Percentiles rank a stretch among this genome's conserved stretches.
Evolutionary conservation across 1,140 invertebrate species (phyloP).

Genomic region (Agrypnia vestita): DNA sequence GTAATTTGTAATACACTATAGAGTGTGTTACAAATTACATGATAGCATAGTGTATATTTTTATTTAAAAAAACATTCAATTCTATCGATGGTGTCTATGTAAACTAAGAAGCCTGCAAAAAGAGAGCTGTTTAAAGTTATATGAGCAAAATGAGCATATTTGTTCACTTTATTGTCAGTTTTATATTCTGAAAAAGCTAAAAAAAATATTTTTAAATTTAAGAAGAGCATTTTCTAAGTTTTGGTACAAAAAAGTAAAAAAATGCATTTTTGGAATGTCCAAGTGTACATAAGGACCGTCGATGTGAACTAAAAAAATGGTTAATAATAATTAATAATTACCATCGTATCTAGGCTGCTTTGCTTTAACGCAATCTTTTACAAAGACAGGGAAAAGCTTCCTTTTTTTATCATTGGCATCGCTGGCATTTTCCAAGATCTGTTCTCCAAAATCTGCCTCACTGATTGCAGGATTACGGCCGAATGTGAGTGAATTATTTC

Average conservation of each 20-base stretch:
- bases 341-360: slow-evolving; percentile 17
- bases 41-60: too few relatives aligned
- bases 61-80: background rate
- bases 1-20: too few relatives aligned
- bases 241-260: background rate
- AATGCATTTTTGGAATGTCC: background rate
- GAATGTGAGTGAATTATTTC: background rate
- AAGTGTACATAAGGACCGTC: background rate
- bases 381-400: slow-evolving; percentile 28
- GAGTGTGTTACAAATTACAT: too few relatives aligned
- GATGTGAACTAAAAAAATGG: too few relatives aligned
- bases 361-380: slow-evolving; percentile 9
- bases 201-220: too few relatives aligned
- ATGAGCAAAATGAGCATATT: too few relatives aligned
- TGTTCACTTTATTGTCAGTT: too few relatives aligned
- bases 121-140: too few relatives aligned
- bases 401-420: slow-evolving; percentile 19
- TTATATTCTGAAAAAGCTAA: too few relatives aligned
- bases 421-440: background rate
- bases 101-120: too few relatives aligned
- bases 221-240: too few relatives aligned
- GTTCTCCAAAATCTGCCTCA: background rate
- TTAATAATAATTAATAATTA: too few relatives aligned
- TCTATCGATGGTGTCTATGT: background rate
- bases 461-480: background rate